phyloP scores from a whole-genome alignment of 1,140 invertebrate species.

The Musca vetustissima region DNA sequence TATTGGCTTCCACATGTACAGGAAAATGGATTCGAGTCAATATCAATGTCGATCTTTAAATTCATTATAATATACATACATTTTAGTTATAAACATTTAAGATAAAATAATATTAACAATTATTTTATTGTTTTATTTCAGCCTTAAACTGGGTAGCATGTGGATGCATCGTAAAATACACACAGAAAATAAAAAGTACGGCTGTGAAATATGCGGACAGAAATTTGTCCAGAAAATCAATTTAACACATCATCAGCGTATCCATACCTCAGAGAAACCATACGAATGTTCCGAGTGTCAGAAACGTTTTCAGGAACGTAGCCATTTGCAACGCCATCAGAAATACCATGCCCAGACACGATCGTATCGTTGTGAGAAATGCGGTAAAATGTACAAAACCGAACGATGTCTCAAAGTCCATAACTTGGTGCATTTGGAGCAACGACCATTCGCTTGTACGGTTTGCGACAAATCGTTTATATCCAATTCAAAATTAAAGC shows the following conservation, averaged over 20 bases:
- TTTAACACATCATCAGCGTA: conserved; percentile 58
- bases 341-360: conserved; percentile 58
- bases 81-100: too few relatives aligned
- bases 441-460: conserved; percentile 57
- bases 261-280: conserved; percentile 64
- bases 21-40: too few relatives aligned
- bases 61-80: too few relatives aligned
- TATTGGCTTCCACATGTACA: too few relatives aligned
- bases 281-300: conserved; percentile 66
- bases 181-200: conserved; percentile 56
- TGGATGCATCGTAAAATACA: conserved; percentile 60
- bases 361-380: conserved; percentile 57
- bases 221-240: conserved; percentile 61
- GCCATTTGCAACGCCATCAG: conserved; percentile 58
- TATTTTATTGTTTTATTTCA: conserved; percentile 29
- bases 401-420: conserved; percentile 60
- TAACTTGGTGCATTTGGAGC: conserved; percentile 56
- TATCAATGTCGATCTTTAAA: too few relatives aligned
- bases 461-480: conserved; percentile 60
- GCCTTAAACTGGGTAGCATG: conserved; percentile 58
- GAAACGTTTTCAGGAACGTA: conserved; percentile 58
- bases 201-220: conserved; percentile 59
- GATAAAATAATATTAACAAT: not conserved
- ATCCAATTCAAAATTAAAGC: conserved; percentile 59
- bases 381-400: conserved; percentile 59